phyloP scores from a whole-genome alignment of 2,888 invertebrate genomes.

The Hydropsyche betteni region DNA sequence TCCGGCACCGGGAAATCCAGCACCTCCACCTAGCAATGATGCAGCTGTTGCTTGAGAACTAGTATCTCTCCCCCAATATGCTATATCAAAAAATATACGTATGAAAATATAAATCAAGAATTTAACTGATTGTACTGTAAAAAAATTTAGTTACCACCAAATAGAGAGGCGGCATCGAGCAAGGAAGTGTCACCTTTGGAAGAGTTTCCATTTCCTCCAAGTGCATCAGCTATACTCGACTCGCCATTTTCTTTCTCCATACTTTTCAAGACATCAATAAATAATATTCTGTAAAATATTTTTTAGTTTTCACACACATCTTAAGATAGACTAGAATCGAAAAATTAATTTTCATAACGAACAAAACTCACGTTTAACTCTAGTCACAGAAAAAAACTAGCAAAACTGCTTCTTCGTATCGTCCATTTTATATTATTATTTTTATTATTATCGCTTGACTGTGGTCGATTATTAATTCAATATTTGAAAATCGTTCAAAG shows the following conservation, averaged over 20 bases:
- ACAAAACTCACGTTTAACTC: constrained; percentile 15
- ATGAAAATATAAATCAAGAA: background rate
- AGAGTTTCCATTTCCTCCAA: constrained; percentile 67
- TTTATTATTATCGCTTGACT: background rate
- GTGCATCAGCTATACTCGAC: constrained; percentile 65
- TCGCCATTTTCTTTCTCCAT: constrained; percentile 88
- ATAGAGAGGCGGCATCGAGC: constrained; percentile 82
- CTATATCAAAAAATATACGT: constrained; percentile 61
- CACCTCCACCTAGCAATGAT: constrained; percentile 52
- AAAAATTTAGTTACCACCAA: constrained; percentile 65
- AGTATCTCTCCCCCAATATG: constrained; percentile 82
- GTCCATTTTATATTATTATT: background rate
- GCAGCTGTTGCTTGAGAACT: constrained; percentile 54
- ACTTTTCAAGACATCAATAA: constrained; percentile 60
- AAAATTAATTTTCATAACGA: background rate
- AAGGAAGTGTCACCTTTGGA: constrained; percentile 71
- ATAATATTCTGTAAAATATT: background rate
- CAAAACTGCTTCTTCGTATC: constrained; percentile 10
- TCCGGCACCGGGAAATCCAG: constrained; percentile 59
- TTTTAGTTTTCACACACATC: background rate
- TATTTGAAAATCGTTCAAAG: too few species aligned
- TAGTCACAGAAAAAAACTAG: constrained; percentile 24
- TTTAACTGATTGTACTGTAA: background rate
- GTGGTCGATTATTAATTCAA: too few species aligned
- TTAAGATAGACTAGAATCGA: background rate